Evolutionary conservation across 2,888 invertebrate genomes (phyloP).

Genomic region (Gymnoscelis rufifasciata): DNA sequence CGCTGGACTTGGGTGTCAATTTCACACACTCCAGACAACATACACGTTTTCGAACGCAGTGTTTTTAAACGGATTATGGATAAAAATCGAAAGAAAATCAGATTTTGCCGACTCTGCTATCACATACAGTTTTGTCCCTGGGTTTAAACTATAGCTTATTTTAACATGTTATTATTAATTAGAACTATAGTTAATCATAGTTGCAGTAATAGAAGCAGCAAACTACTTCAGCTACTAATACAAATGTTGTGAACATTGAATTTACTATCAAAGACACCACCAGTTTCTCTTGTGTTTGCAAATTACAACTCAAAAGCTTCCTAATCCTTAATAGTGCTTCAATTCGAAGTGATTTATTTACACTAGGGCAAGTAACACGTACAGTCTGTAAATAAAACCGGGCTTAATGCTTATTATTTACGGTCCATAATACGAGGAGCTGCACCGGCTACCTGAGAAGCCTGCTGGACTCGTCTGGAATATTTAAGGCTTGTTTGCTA

Average conservation of each 20-base stretch:
- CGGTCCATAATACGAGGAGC: slow-evolving; percentile 61
- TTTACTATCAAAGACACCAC: background rate
- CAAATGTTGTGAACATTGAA: too few species aligned
- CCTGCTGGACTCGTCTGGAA: slow-evolving; percentile 56
- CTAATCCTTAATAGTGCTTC: slow-evolving; percentile 3
- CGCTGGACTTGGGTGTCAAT: slow-evolving; percentile 66
- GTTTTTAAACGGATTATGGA: too few species aligned
- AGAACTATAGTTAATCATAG: too few species aligned
- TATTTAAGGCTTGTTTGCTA: slow-evolving; percentile 57
- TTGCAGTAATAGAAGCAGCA: too few species aligned
- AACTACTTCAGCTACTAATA: too few species aligned
- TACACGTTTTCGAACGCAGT: slow-evolving; percentile 16
- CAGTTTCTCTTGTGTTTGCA: background rate
- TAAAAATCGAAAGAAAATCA: too few species aligned
- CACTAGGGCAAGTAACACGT: slow-evolving; percentile 48
- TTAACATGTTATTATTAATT: too few species aligned
- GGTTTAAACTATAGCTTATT: too few species aligned
- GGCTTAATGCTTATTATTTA: slow-evolving; percentile 71
- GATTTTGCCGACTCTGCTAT: too few species aligned
- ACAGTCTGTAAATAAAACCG: slow-evolving; percentile 64
- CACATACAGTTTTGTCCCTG: too few species aligned
- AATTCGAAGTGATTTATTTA: slow-evolving; percentile 11
- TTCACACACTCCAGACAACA: slow-evolving; percentile 49
- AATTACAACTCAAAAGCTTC: too few species aligned
- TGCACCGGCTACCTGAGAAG: slow-evolving; percentile 37